These are phyloP conservation scores for Drosophila tanythrix DNA, from an alignment of 2,888 invertebrate genomes.

Conservation along the genomic window DNA sequence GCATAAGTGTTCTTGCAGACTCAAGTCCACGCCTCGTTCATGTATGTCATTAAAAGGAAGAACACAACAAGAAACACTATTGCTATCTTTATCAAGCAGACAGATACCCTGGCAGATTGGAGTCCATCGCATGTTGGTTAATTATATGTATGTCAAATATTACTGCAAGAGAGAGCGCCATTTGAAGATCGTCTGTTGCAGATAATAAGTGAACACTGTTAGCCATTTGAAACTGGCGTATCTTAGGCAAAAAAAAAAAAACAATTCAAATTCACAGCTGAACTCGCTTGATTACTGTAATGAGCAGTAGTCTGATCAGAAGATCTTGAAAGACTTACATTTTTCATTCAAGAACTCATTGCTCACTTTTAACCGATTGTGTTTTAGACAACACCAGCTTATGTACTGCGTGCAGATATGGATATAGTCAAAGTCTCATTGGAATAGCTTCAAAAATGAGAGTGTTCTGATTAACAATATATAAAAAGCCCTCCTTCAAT, in stretches of 20 bases:
- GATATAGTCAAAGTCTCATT: background rate
- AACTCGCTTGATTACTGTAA: background rate
- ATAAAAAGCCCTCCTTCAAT: background rate
- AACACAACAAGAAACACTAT: background rate
- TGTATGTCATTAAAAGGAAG: slow-evolving; percentile 69
- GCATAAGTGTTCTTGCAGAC: slow-evolving; percentile 37
- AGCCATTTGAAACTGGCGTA: background rate
- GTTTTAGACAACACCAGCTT: background rate
- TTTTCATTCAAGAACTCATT: too few relatives aligned
- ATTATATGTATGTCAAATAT: background rate
- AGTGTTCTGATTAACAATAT: too few relatives aligned
- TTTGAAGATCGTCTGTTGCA: background rate
- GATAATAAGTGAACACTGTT: background rate
- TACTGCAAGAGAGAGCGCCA: fast-evolving
- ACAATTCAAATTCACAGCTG: background rate
- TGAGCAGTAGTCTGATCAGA: background rate
- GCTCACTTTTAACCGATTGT: background rate
- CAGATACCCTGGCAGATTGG: background rate
- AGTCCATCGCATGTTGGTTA: background rate
- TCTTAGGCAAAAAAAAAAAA: background rate
- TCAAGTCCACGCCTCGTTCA: slow-evolving; percentile 45
- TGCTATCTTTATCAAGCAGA: background rate
- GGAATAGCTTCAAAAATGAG: background rate
- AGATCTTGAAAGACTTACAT: background rate
- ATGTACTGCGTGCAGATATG: background rate